Evolutionary conservation across 2,797 vertebrate genomes (phyloP).

Genomic region (Brotula barbata): DNA sequence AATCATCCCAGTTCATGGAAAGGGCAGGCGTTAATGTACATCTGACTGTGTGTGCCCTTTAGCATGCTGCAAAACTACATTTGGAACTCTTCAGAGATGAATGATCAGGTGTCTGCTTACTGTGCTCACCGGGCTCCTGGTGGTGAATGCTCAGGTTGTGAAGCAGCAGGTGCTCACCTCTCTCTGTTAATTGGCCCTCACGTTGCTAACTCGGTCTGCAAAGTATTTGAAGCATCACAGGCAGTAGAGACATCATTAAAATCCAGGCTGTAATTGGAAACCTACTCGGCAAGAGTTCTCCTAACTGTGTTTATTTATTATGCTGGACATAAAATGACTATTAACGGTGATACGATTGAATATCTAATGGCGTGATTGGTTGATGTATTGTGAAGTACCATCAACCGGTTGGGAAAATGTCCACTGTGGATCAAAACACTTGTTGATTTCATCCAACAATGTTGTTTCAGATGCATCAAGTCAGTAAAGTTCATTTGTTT

Average conservation of each 20-base stretch:
- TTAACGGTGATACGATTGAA: conserved; percentile 16
- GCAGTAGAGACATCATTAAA: conserved; percentile 65
- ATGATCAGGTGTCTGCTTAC: conserved; percentile 57
- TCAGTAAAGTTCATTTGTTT: neutral
- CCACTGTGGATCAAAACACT: too few species aligned
- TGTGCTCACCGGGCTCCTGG: conserved; percentile 40
- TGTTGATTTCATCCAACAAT: too few species aligned
- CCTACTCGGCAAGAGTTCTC: conserved; percentile 43
- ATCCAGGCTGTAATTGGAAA: conserved; percentile 58
- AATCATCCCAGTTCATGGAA: conserved; percentile 45
- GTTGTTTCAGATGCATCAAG: too few species aligned
- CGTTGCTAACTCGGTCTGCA: conserved; percentile 59
- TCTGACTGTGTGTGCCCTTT: conserved; percentile 40
- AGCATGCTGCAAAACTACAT: conserved; percentile 53
- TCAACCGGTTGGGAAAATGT: neutral
- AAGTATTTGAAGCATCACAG: conserved; percentile 63
- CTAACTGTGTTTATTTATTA: conserved; percentile 46
- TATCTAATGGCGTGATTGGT: too few species aligned
- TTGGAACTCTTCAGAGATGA: conserved; percentile 43
- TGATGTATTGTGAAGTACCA: conserved; percentile 3
- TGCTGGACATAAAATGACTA: conserved; percentile 48
- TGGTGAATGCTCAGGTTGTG: conserved; percentile 59
- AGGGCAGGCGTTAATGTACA: conserved; percentile 35
- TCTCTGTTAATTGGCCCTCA: conserved; percentile 73
- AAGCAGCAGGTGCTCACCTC: conserved; percentile 66